Conservation (phyloP, 2,113 vertebrate species). For the Microtus richardsoni region DNA sequence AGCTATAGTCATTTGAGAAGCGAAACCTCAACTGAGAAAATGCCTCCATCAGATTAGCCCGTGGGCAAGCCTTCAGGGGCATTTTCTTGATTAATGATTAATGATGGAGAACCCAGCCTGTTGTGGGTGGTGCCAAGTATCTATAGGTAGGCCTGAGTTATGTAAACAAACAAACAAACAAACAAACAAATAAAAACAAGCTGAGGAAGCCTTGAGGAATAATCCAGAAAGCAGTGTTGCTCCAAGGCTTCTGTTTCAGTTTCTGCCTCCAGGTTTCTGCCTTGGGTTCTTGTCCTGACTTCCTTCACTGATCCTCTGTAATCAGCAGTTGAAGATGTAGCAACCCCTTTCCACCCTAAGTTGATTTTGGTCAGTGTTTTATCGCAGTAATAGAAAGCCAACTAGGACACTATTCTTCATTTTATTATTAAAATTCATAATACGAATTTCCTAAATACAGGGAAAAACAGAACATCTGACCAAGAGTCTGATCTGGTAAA, state of each 20-base stretch:
- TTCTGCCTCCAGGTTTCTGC: not conserved
- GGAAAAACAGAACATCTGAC: not conserved
- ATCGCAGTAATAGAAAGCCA: not conserved
- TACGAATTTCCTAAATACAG: slow-evolving; percentile 30
- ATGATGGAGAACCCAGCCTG: not conserved
- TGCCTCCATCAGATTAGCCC: not conserved
- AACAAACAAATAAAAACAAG: not conserved
- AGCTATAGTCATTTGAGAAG: not conserved
- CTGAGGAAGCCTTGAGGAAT: not conserved
- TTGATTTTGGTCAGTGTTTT: not conserved
- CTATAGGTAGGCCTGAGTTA: no score
- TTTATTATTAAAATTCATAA: slow-evolving; percentile 25
- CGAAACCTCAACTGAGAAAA: not conserved
- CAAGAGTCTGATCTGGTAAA: not conserved
- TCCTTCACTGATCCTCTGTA: not conserved
- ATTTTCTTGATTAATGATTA: not conserved
- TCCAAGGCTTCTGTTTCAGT: not conserved
- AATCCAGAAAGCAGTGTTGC: not conserved
- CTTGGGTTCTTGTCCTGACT: not conserved
- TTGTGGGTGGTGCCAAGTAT: not conserved
- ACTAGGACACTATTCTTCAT: not conserved
- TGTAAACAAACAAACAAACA: not conserved
- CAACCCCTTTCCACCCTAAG: not conserved
- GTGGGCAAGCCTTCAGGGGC: not conserved
- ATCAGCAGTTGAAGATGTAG: no score